Base-by-base conservation (phyloP, 2,113 vertebrate genomes). In the Nannobrachium achirus region DNA sequence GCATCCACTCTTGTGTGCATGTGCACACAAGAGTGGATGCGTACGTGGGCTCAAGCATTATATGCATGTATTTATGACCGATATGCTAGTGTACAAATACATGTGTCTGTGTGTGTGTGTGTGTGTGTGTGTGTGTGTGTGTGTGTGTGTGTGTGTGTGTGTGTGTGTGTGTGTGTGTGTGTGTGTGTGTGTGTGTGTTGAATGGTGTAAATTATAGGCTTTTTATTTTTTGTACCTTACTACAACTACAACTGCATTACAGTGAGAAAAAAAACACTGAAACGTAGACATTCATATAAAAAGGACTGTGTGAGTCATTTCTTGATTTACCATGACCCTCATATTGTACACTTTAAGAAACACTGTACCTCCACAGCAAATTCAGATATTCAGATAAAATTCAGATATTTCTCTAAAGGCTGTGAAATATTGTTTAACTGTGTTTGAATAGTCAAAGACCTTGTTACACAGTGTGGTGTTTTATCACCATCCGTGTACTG, bases 231-330 rank as follows among this genome's bases (percentile, higher is more conserved):
- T 91, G 90, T 91, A 91, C 90, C 90, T 87, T 90, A 82, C 88
- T 89, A 90, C 25, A 87, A 86, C 88, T 88, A 91, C 87, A 87
- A 86, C 80, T 84, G 84, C 75, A 82, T 78, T 88, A 89, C 81
- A 88, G 86, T 82, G 4, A 16, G 40, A 73, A 79, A 68, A 58
- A 60, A 68, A 74, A 86, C 79, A 90, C 67, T 66, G 57, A 88
- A 81, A 88, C 49, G 14, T 62, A 69, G 56, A 76, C 85, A 89
- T 88, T 91, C 84, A 89, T 89, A 82, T 88, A 73, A 89, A 88
- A 89, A 85, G 63, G 75, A 82, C 73, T 62, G 66, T 67, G 64
- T 67, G 82, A 82, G 77, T 76, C 85, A 81, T 15, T 65, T 69
- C 65, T 59, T 71, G 76, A 74, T 81, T 73, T 81, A 33, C 25